Conservation (phyloP, 2,888 invertebrate genomes). For the Ichneumoninae sp. region DNA sequence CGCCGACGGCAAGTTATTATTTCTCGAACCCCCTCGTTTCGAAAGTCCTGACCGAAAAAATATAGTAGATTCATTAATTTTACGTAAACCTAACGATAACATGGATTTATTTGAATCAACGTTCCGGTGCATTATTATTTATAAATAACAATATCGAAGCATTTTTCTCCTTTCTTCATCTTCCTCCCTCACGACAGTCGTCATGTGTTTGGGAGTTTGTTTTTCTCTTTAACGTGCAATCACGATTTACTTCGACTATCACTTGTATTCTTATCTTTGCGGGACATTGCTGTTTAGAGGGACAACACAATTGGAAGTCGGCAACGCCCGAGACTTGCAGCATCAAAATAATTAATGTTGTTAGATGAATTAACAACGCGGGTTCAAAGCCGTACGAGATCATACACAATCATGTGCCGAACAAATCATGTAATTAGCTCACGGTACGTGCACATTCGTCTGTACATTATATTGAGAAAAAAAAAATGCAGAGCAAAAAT, state of each 20-base stretch:
- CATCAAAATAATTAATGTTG: conserved; percentile 23
- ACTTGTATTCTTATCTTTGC: conserved; percentile 46
- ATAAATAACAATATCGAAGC: conserved; percentile 20
- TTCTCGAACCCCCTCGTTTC: conserved; percentile 4
- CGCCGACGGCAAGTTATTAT: conserved; percentile 31
- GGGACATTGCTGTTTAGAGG: conserved; percentile 52
- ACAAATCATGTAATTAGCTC: conserved; percentile 25
- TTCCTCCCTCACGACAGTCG: conserved; percentile 11
- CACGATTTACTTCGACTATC: conserved; percentile 10
- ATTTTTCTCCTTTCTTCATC: conserved; percentile 26
- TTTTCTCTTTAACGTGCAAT: conserved; percentile 36
- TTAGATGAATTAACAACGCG: conserved; percentile 5
- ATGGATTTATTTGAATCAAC: conserved; percentile 18
- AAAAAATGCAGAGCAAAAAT: conserved; percentile 10
- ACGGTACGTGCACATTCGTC: conserved; percentile 15
- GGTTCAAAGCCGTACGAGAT: not conserved
- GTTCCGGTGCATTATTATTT: conserved; percentile 30
- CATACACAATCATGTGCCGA: not conserved
- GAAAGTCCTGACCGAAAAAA: not conserved
- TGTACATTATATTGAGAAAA: conserved; percentile 1
- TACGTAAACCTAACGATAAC: conserved; percentile 10
- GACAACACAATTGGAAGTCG: conserved; percentile 35
- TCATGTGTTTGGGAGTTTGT: conserved; percentile 3
- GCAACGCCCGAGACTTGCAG: conserved; percentile 33
- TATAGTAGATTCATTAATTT: conserved; percentile 17